Percentiles rank a stretch among this genome's conserved stretches.
Conservation (phyloP, 2,888 invertebrate species). For the Temnothorax unifasciatus region DNA sequence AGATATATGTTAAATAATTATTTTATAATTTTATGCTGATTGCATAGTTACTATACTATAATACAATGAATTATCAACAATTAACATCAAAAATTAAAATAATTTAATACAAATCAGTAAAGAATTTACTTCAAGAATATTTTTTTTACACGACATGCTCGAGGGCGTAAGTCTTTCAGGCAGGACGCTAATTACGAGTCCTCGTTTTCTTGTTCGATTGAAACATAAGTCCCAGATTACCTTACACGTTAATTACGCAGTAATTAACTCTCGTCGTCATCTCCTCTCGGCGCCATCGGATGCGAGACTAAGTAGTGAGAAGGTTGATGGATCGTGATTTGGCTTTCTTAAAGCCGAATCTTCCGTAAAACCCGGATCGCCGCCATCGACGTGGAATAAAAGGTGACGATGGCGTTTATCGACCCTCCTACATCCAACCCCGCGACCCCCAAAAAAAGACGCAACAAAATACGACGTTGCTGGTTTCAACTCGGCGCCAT, state of each 20-base stretch:
- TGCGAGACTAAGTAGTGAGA: constrained; percentile 65
- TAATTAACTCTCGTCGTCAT: constrained; percentile 74
- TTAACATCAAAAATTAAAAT: neutral
- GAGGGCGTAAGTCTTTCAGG: constrained; percentile 55
- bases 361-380: constrained; percentile 65
- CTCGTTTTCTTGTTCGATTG: constrained; percentile 61
- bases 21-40: neutral
- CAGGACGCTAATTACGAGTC: constrained; percentile 65
- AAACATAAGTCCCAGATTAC: constrained; percentile 72
- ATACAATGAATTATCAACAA: neutral
- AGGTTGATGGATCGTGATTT: constrained; percentile 73
- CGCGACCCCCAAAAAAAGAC: constrained; percentile 54
- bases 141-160: constrained; percentile 10
- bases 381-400: constrained; percentile 68
- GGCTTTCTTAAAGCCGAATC: constrained; percentile 66
- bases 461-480: constrained; percentile 68
- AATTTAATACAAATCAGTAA: neutral
- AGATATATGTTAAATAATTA: neutral
- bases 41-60: neutral
- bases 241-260: constrained; percentile 74
- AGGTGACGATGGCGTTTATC: constrained; percentile 73
- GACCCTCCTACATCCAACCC: constrained; percentile 57
- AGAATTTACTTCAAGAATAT: constrained; percentile 1
- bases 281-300: constrained; percentile 47
- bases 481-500: constrained; percentile 70